Evolutionary conservation across 2,113 vertebrate genomes (phyloP).

Genomic region (Sturnus vulgaris): DNA sequence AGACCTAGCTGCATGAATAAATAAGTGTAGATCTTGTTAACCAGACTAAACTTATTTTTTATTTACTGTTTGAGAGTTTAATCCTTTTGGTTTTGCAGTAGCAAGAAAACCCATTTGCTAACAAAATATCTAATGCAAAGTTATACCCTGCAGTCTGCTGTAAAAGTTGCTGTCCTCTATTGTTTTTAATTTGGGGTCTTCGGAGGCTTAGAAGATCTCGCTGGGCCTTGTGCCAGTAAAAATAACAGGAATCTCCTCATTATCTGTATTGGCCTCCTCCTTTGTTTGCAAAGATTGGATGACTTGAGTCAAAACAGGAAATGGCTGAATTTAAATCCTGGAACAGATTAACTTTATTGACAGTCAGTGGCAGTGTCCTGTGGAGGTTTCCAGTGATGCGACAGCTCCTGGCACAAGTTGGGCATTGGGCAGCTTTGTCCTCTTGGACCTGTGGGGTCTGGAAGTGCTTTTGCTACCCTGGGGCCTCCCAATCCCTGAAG

Average conservation of each 20-base stretch:
- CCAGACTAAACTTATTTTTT: not conserved
- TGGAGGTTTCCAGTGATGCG: not conserved
- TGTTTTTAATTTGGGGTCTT: conserved; percentile 11
- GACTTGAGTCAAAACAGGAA: conserved; percentile 71
- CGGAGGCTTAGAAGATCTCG: not conserved
- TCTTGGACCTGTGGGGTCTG: not conserved
- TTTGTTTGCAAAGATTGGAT: conserved; percentile 69
- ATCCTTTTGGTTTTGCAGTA: not conserved
- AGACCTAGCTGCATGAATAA: not conserved
- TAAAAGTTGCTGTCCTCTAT: not conserved
- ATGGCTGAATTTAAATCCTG: conserved; percentile 67
- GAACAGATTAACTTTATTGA: conserved; percentile 53
- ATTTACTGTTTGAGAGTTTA: not conserved
- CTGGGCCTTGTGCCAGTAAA: conserved; percentile 53
- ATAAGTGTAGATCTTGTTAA: not conserved
- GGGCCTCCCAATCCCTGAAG: too few species aligned
- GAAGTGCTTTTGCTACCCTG: not conserved
- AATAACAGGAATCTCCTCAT: conserved; percentile 58
- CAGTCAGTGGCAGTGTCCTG: not conserved
- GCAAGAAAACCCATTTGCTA: not conserved
- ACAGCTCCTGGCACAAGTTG: not conserved
- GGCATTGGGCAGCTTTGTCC: not conserved
- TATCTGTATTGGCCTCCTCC: conserved; percentile 48
- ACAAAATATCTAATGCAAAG: not conserved
- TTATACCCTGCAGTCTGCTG: not conserved